A percentile compares a stretch with the other conserved stretches of the same genome.
phyloP scores from a whole-genome alignment of 2,113 vertebrate genomes.

The Aphelocoma coerulescens region DNA sequence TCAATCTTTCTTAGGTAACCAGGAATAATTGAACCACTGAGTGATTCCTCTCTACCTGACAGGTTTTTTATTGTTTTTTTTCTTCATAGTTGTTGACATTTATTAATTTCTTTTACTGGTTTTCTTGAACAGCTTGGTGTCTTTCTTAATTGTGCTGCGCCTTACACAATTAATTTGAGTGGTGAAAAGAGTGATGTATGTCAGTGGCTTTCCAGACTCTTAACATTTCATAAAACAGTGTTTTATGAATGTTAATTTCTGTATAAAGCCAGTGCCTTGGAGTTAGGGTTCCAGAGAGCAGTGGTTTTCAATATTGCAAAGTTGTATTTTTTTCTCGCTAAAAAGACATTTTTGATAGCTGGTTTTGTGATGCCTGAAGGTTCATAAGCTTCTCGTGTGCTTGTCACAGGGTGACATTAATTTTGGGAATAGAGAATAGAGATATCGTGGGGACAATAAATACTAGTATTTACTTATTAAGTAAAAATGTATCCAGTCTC shows the following conservation, averaged over 20 bases:
- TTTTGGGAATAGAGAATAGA: neutral
- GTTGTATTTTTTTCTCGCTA: neutral
- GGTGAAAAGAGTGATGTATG: neutral
- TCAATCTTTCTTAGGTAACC: neutral
- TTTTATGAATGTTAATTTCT: neutral
- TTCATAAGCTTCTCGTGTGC: neutral
- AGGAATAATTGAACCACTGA: neutral
- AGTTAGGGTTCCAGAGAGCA: neutral
- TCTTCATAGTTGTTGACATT: neutral
- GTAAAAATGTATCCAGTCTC: neutral
- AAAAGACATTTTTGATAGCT: neutral
- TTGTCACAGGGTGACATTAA: neutral
- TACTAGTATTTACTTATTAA: neutral
- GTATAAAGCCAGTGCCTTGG: neutral
- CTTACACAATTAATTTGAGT: neutral
- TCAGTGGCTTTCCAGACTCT: neutral
- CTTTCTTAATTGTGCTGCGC: neutral
- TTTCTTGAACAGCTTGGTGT: neutral
- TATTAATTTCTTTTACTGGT: neutral
- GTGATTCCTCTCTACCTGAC: neutral
- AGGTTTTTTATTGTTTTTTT: neutral
- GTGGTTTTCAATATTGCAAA: neutral
- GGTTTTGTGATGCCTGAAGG: neutral
- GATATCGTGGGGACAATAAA: neutral
- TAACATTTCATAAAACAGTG: neutral